Percentiles rank a stretch among this genome's conserved stretches.
Conservation (phyloP, 2,888 invertebrate genomes). For the Macrosoma leucophasiata region DNA sequence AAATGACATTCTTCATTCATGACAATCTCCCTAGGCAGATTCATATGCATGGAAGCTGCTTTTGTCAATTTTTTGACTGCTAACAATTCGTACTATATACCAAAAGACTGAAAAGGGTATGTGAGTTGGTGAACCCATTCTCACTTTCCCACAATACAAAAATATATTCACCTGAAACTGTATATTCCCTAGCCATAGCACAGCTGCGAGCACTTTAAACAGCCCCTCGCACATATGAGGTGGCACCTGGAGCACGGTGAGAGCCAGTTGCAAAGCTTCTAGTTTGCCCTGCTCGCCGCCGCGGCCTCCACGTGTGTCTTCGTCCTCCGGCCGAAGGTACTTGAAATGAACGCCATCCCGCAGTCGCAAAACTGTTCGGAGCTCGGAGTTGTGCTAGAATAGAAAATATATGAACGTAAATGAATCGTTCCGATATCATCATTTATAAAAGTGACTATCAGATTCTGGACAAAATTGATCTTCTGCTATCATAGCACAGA, state of each 20-base stretch:
- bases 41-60: too few relatives aligned
- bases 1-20: too few relatives aligned
- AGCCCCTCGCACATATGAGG: slow-evolving; percentile 91
- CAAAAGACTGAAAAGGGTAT: too few relatives aligned
- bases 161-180: slow-evolving; percentile 84
- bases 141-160: too few relatives aligned
- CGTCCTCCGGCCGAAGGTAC: slow-evolving; percentile 88
- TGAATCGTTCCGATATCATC: not conserved
- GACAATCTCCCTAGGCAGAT: too few relatives aligned
- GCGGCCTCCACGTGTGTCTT: slow-evolving; percentile 56
- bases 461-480: too few relatives aligned
- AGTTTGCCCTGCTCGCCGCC: slow-evolving; percentile 74
- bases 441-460: too few relatives aligned
- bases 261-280: slow-evolving; percentile 90
- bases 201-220: slow-evolving; percentile 90
- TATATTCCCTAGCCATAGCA: slow-evolving; percentile 93
- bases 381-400: slow-evolving; percentile 81
- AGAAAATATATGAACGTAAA: too few relatives aligned
- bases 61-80: too few relatives aligned
- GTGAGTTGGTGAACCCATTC: too few relatives aligned
- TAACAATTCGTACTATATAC: too few relatives aligned
- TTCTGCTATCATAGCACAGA: too few relatives aligned
- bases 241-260: slow-evolving; percentile 92
- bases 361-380: slow-evolving; percentile 83
- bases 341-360: slow-evolving; percentile 85